Evolutionary conservation across 2,797 vertebrate species (phyloP), one percentile per base, ranked within the genome.

Genomic region (Chelon auratus): DNA sequence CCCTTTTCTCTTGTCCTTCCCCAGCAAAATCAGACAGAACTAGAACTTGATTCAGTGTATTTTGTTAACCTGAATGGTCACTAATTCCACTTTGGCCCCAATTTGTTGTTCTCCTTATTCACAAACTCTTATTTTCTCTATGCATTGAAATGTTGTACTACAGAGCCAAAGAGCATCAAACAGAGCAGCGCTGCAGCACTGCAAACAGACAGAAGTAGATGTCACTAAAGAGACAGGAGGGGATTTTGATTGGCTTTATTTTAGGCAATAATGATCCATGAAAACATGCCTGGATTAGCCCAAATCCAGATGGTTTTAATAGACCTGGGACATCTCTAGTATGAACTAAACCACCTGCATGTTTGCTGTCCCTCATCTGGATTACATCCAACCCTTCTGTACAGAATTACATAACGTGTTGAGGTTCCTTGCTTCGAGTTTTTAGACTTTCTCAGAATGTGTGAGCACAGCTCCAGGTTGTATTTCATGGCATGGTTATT

Each of bases 181-280:
- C 14, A 30, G 26, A 54, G 26, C 13, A 33, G 26, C 2, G 12
- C 50, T 52, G 50, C 22, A 26, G 22, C 50, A n/a, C n/a, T n/a
- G n/a, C n/a, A n/a, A n/a, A n/a, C n/a, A n/a, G n/a, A n/a, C n/a
- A n/a, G n/a, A 17, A 15, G 51, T 13, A 15, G 51, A 53, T 24
- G 26, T 26, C 24, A 53, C 18, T 24, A 22, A 20, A 26, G 24
- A 9, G 47, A 22, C 3, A 26, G 3, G 26, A 55, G 3, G 36
- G 30, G 30, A 36, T 55, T 55, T 33, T 55, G 26, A 30, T 54
- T 9, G 14, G 15, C 26, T 54, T 54, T 54, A 30, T 33, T 54
- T 55, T 17, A 55, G 14, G 30, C 15, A 7, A 55, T 55, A 55
- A 55, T 55, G 26, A 55, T n/a, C 26, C 53, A 55, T 55, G 33